A percentile compares a stretch with the other conserved stretches of the same genome.
phyloP scores from a whole-genome alignment of 2,113 vertebrate species.

The Tichodroma muraria region DNA sequence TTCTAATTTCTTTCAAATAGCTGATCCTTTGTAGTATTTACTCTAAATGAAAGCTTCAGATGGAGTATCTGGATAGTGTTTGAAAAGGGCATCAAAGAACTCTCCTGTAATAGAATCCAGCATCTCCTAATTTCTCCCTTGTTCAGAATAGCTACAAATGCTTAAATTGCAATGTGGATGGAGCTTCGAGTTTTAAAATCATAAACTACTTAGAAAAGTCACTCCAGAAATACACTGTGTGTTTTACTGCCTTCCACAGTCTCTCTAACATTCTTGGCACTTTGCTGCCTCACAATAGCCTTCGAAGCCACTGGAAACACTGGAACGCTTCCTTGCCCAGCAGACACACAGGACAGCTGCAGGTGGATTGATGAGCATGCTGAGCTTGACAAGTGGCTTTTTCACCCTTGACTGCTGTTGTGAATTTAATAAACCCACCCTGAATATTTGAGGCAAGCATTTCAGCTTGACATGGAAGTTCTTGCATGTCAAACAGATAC shows the following conservation, averaged over 20 bases:
- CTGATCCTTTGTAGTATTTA: not conserved
- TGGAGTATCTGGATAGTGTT: not conserved
- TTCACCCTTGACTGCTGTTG: not conserved
- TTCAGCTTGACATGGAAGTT: not conserved
- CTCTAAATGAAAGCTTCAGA: not conserved
- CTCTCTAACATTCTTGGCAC: not conserved
- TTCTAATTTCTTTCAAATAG: constrained; percentile 26
- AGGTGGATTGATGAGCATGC: not conserved
- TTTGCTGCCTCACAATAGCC: not conserved
- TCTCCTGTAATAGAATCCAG: not conserved
- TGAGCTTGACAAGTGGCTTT: not conserved
- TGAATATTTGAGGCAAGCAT: not conserved
- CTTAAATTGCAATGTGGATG: not conserved
- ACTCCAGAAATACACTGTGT: not conserved
- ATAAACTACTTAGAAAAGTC: not conserved
- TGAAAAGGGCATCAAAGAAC: not conserved
- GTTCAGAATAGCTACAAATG: not conserved
- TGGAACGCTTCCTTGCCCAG: not conserved
- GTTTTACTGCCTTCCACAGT: not conserved
- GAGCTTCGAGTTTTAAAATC: not conserved
- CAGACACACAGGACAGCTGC: not conserved
- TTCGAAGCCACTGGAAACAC: not conserved
- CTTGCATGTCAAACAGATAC: not conserved
- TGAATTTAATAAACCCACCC: not conserved
- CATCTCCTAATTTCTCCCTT: not conserved